phyloP scores from a whole-genome alignment of 2,113 vertebrate genomes.

The Coregonus clupeaformis region DNA sequence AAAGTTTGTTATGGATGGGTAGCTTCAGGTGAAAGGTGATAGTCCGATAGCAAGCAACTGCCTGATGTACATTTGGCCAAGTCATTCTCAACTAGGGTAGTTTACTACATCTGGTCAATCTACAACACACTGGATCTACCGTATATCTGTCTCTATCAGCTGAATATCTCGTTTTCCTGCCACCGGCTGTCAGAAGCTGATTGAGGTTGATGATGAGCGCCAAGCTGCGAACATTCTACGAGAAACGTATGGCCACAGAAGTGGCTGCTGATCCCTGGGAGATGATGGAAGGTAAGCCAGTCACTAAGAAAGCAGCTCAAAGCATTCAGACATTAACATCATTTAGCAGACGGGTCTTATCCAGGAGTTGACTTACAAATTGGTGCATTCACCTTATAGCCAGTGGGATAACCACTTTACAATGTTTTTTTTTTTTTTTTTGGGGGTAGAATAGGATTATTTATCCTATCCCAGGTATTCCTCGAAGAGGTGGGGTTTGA shows the following conservation, averaged over 20 bases:
- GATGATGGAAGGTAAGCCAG: conserved; percentile 95
- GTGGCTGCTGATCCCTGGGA: conserved; percentile 90
- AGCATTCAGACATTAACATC: no score
- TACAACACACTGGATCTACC: no score
- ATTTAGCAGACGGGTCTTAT: no score
- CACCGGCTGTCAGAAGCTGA: conserved; percentile 97
- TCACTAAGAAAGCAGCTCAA: not conserved
- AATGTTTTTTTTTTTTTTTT: no score
- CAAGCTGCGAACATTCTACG: conserved; percentile 96
- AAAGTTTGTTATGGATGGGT: no score
- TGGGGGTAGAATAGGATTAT: no score
- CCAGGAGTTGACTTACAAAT: no score
- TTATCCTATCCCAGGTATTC: no score
- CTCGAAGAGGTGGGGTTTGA: no score
- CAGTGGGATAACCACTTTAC: no score
- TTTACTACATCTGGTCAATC: not conserved
- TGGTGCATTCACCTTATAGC: no score
- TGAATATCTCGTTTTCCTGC: conserved; percentile 98
- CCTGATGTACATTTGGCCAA: not conserved
- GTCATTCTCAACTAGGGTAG: not conserved
- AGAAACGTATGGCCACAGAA: conserved; percentile 97
- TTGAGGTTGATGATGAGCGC: conserved; percentile 97
- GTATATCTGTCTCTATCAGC: conserved; percentile 61
- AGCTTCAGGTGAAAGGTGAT: not conserved
- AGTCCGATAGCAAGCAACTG: not conserved